A percentile compares a stretch with the other conserved stretches of the same genome.
phyloP scores from a whole-genome alignment of 2,888 invertebrate genomes.

The Nephrotoma appendiculata region DNA sequence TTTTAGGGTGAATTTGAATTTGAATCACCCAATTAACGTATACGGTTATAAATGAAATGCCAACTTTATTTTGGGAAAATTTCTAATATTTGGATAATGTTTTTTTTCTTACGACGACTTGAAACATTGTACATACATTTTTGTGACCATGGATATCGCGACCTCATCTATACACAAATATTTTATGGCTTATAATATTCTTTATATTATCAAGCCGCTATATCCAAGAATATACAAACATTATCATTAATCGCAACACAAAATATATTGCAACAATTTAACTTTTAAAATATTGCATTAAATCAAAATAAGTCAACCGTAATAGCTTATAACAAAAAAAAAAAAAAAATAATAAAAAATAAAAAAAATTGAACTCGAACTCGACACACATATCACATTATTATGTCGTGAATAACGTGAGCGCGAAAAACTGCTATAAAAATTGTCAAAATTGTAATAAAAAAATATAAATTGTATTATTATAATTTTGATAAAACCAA shows the following conservation, averaged over 20 bases:
- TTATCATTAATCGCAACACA: background rate
- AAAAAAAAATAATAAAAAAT: background rate
- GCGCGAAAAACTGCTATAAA: background rate
- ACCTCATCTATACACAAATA: too few species aligned
- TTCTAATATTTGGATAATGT: too few species aligned
- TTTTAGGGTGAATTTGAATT: too few species aligned
- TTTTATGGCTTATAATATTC: too few species aligned
- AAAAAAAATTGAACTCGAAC: background rate
- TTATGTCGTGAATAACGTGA: background rate
- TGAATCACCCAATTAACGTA: too few species aligned
- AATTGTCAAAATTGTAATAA: background rate
- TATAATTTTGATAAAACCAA: background rate
- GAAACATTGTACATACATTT: too few species aligned
- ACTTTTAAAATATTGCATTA: background rate
- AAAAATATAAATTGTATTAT: background rate
- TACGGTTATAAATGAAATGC: too few species aligned
- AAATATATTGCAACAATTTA: background rate
- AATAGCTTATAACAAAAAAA: background rate
- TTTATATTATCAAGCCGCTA: background rate
- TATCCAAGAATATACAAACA: background rate
- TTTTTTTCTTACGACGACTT: too few species aligned
- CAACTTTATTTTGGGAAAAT: too few species aligned
- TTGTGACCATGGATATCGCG: too few species aligned
- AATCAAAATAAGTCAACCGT: background rate
- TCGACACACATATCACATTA: background rate